Conservation (phyloP, 2,797 vertebrate species). For the Microctenopoma stevenorrisi region DNA sequence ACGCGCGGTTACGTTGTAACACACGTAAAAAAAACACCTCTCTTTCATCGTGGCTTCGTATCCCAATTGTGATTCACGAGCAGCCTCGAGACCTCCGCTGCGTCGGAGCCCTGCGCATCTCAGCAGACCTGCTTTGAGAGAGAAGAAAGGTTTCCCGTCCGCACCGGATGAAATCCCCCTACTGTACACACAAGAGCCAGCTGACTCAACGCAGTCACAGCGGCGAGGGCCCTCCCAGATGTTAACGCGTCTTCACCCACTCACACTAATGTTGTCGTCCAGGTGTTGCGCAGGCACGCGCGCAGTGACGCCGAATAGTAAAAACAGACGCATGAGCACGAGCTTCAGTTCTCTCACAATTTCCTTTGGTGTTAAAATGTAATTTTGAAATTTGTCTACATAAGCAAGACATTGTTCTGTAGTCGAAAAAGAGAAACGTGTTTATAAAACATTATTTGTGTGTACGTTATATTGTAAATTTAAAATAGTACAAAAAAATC, state of each 20-base stretch:
- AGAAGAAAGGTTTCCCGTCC: slow-evolving; percentile 42
- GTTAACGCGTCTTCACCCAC: slow-evolving; percentile 37
- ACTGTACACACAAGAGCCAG: slow-evolving; percentile 18
- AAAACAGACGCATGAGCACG: not conserved
- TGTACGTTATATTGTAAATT: too few species aligned
- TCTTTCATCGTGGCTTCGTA: slow-evolving; percentile 41
- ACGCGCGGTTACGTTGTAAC: not conserved
- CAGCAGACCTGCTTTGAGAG: slow-evolving; percentile 35
- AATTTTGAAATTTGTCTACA: too few species aligned
- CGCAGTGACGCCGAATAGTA: slow-evolving; percentile 2
- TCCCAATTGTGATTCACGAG: slow-evolving; percentile 76
- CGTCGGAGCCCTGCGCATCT: slow-evolving; percentile 73
- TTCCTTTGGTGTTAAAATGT: too few species aligned
- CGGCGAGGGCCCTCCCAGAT: slow-evolving; percentile 62
- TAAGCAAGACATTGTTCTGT: not conserved
- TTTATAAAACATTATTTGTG: not conserved
- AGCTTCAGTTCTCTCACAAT: too few species aligned
- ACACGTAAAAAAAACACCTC: not conserved
- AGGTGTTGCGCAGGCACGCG: slow-evolving; percentile 30
- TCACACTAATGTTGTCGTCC: slow-evolving; percentile 4
- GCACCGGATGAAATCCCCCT: slow-evolving; percentile 50
- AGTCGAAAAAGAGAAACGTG: not conserved
- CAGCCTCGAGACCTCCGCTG: slow-evolving; percentile 65
- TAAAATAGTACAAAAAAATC: too few species aligned
- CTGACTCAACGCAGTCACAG: slow-evolving; percentile 48